Conservation (phyloP, 2,113 vertebrate genomes). For the Cariama cristata region DNA sequence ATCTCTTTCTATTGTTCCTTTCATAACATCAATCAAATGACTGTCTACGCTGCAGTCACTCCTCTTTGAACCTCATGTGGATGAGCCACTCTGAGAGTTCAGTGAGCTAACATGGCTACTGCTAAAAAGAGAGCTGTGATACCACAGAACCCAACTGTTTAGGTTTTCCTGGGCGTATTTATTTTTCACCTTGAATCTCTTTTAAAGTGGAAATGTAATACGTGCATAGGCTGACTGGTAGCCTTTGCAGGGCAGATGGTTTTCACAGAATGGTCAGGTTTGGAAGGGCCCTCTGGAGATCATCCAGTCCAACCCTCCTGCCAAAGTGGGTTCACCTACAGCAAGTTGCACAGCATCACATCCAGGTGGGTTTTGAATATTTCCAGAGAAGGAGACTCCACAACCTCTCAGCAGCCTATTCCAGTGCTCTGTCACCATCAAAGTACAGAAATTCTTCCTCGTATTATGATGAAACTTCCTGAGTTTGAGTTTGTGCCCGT, state of each 20-base stretch:
- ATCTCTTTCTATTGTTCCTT: not conserved
- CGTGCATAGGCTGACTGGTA: not conserved
- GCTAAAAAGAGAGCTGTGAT: not conserved
- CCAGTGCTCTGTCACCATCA: no score
- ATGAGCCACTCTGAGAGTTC: not conserved
- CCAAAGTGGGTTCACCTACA: no score
- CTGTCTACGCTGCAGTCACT: not conserved
- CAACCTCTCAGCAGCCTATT: no score
- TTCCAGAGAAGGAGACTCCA: no score
- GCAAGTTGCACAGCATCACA: no score
- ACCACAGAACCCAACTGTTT: not conserved
- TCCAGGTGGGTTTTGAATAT: no score
- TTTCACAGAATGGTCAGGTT: no score
- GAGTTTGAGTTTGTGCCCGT: no score
- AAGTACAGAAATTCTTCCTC: no score
- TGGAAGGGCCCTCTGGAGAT: no score
- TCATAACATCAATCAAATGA: not conserved
- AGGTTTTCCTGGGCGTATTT: not conserved
- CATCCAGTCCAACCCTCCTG: no score
- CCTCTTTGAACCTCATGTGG: not conserved
- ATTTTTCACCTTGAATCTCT: not conserved
- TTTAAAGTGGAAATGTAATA: not conserved
- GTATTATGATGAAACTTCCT: no score
- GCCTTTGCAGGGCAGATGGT: not conserved
- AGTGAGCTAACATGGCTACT: rapidly evolving